phyloP scores from a whole-genome alignment of 1,140 invertebrate species.

The Drosophila sulfurigaster region DNA sequence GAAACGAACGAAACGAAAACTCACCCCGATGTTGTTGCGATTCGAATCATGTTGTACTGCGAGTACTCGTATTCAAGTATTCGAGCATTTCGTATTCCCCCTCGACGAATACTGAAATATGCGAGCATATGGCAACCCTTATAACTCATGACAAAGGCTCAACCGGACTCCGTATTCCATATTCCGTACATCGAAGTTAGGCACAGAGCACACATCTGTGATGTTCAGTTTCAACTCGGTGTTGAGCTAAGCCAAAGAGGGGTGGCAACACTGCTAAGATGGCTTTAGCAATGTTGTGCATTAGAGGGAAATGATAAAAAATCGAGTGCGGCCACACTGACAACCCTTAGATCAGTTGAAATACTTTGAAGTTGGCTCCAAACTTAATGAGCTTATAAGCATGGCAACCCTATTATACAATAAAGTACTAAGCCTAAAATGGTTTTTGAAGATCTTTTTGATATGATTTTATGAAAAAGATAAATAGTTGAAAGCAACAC shows the following conservation, averaged over 20 bases:
- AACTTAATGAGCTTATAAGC: no score
- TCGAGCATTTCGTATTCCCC: slow-evolving; percentile 52
- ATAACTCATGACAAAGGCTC: slow-evolving; percentile 61
- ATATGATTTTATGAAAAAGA: no score
- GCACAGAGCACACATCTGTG: slow-evolving; percentile 30
- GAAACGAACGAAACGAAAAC: slow-evolving; percentile 61
- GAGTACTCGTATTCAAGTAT: slow-evolving; percentile 21
- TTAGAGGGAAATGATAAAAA: background rate
- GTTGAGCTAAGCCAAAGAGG: slow-evolving; percentile 7
- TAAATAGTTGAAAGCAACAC: no score
- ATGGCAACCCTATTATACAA: no score
- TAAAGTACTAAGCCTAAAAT: background rate
- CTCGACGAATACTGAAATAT: slow-evolving; percentile 63
- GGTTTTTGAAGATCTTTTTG: background rate
- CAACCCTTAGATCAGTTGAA: background rate
- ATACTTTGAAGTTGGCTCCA: no score
- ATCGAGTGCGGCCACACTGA: background rate
- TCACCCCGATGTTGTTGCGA: slow-evolving; percentile 57
- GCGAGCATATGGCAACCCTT: slow-evolving; percentile 80
- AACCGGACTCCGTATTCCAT: background rate
- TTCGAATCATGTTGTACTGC: slow-evolving; percentile 8
- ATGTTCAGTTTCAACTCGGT: slow-evolving; percentile 18
- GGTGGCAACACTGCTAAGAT: slow-evolving; percentile 65
- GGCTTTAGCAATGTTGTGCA: background rate
- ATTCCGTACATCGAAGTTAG: background rate